Conservation (phyloP, 2,797 vertebrate species). For the Arctocebus calabarensis region DNA sequence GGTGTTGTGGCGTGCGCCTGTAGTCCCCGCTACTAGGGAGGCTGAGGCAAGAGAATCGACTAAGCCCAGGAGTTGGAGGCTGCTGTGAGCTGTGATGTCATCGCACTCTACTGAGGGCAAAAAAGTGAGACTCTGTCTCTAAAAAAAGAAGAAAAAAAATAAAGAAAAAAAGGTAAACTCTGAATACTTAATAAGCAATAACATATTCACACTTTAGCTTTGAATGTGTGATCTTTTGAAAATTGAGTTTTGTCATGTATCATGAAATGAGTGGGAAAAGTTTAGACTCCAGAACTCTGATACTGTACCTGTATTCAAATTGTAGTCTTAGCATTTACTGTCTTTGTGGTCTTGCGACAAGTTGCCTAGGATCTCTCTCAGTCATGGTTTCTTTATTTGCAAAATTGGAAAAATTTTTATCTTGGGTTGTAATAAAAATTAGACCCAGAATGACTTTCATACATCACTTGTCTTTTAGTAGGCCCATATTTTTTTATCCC, state of each 20-base stretch:
- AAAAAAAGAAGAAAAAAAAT: not conserved
- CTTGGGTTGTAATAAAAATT: not conserved
- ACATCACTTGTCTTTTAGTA: not conserved
- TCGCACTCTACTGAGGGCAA: no score
- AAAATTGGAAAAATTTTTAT: not conserved
- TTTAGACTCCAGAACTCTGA: not conserved
- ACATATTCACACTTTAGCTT: not conserved
- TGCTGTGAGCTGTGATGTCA: no score
- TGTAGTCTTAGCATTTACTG: not conserved
- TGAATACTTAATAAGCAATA: conserved; percentile 2
- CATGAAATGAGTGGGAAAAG: not conserved
- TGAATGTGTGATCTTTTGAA: conserved; percentile 5
- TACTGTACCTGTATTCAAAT: conserved; percentile 4
- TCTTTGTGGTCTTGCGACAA: not conserved
- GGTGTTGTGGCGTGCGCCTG: no score
- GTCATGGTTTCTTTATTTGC: not conserved
- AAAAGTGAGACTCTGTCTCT: no score
- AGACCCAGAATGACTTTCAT: not conserved
- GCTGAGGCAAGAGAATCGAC: no score
- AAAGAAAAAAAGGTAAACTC: not conserved
- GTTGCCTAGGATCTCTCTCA: conserved; percentile 9
- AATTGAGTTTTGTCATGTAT: not conserved
- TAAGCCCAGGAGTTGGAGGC: no score
- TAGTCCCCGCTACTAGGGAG: no score
- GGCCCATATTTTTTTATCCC: not conserved